phyloP scores from a whole-genome alignment of 2,888 invertebrate species.

The Chymomyza amoena region DNA sequence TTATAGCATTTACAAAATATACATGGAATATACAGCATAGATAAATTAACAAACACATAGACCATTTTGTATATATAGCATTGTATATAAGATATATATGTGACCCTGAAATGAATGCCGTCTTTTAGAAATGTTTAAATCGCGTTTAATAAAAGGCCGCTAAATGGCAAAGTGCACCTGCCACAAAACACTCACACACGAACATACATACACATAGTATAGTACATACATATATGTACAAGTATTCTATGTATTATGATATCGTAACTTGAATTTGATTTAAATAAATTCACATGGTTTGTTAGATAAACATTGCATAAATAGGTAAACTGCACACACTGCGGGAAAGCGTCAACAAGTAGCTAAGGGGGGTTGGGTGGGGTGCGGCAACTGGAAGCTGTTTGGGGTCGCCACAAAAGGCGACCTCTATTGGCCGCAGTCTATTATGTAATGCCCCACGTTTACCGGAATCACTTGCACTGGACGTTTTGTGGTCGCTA shows the following conservation, averaged over 20 bases:
- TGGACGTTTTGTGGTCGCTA: background rate
- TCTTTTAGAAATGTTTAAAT: constrained; percentile 20
- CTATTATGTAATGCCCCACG: constrained; percentile 43
- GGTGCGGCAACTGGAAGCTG: background rate
- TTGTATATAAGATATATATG: constrained; percentile 1
- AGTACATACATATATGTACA: too few species aligned
- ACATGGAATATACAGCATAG: background rate
- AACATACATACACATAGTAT: background rate
- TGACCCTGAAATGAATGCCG: constrained; percentile 25
- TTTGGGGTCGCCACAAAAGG: constrained; percentile 16
- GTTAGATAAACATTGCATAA: background rate
- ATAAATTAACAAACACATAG: background rate
- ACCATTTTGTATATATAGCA: background rate
- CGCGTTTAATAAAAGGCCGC: constrained; percentile 30
- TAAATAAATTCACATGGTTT: constrained; percentile 35
- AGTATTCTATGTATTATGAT: background rate
- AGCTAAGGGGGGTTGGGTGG: background rate
- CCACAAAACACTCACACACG: background rate
- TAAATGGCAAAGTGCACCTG: constrained; percentile 5
- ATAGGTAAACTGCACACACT: background rate
- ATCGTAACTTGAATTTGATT: constrained; percentile 48
- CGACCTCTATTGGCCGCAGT: constrained; percentile 42
- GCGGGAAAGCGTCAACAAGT: background rate
- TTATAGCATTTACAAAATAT: background rate
- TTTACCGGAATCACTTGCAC: background rate